Evolutionary conservation across 2,888 invertebrate species (phyloP), one percentile per base, ranked within the genome.

Genomic region (Fragum fragum): DNA sequence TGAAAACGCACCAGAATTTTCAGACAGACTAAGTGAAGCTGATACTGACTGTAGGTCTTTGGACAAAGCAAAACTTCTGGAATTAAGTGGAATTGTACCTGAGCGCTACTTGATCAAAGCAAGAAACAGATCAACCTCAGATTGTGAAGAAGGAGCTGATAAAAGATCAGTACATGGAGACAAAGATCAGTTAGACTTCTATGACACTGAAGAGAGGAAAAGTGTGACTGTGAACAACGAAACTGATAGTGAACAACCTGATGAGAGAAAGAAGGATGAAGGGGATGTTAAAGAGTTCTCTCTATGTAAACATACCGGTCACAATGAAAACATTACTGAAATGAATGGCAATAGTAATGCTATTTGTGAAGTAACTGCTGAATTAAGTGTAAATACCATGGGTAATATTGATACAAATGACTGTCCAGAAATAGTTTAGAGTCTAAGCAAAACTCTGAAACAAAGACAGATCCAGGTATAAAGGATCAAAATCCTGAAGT

Each of bases 51-150:
- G 55, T 14, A 73, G 52, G 47, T 18, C 73, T 29, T 53, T 76
- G n/a, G 55, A 82, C 42, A 83, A 59, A 26, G 73, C 68, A 26
- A 52, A 76, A 47, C 39, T 83, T 32, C 26, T 83, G 32, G 83
- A 79, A 52, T 66, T 83, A 1, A 66, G 83, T 71, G 83, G 83
- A 11, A 83, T 83, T 21, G 79, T 84, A 23, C 84, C 84, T 26
- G 81, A 81, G 21, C 71, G 84, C 29, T 84, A 84, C 69, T 21
- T 84, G 18, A 81, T 76, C 7, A 83, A 76, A 32, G 52, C 72
- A 42, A 72, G 57, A 36, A 28, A 52, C 28, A 69, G 59, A 68
- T 57, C 42, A 14, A 39, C 70, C 21, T 23, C 66, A 23, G 42
- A 66, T 11, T 23, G 21, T 36, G 66, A 66, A 21, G 26, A 32